Percentiles rank a stretch among this genome's conserved stretches.
Evolutionary conservation across 2,797 vertebrate species (phyloP).

Genomic region (Hylomyscus alleni): DNA sequence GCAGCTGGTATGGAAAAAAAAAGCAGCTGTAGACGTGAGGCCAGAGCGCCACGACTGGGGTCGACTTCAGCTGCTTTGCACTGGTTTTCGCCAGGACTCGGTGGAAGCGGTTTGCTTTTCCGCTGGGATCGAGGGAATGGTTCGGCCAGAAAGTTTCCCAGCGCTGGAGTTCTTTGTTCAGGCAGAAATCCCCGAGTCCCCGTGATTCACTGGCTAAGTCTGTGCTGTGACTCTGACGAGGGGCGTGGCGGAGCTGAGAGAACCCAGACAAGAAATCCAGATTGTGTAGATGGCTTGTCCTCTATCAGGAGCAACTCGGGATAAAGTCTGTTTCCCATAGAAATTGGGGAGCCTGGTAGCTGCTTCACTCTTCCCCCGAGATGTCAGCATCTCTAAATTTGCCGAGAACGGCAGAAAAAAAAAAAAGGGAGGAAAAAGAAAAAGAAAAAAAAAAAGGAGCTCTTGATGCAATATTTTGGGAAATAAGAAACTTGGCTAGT

Average conservation of each 20-base stretch:
- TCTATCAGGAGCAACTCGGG: conserved; percentile 77
- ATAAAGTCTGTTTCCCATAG: conserved; percentile 60
- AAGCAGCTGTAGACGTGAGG: conserved; percentile 79
- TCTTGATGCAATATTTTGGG: conserved; percentile 17
- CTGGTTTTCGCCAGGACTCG: background rate
- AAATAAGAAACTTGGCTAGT: background rate
- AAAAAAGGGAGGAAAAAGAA: conserved; percentile 26
- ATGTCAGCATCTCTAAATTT: conserved; percentile 41
- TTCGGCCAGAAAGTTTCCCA: conserved; percentile 52
- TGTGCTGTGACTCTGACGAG: conserved; percentile 81
- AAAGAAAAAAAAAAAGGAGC: background rate
- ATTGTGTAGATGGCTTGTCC: conserved; percentile 83
- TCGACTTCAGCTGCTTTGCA: conserved; percentile 83
- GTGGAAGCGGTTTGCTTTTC: conserved; percentile 72
- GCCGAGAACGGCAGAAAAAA: background rate
- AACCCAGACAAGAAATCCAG: conserved; percentile 87
- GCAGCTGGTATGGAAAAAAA: conserved; percentile 90
- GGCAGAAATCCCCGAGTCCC: conserved; percentile 85
- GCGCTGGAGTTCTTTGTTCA: conserved; percentile 86
- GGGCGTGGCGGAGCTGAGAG: conserved; percentile 80
- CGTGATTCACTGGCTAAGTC: conserved; percentile 86
- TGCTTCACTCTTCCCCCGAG: background rate
- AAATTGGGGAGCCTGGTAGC: conserved; percentile 72
- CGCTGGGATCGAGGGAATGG: conserved; percentile 30
- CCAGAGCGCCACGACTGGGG: conserved; percentile 72